Evolutionary conservation across 2,888 invertebrate genomes (phyloP).

Genomic region (Leucozona laternaria): DNA sequence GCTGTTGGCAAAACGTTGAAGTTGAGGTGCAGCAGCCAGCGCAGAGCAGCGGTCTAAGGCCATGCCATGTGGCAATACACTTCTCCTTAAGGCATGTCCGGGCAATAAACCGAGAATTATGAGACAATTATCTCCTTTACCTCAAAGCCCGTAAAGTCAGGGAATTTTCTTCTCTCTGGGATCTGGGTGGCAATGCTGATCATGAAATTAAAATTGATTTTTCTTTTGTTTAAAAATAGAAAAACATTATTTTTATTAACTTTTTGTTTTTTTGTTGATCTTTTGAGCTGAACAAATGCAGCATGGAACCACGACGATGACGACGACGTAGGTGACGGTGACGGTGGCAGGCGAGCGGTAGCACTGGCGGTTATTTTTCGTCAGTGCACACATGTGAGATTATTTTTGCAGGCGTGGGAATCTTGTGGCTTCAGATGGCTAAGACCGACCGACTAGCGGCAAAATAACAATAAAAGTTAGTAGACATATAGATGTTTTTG

Average conservation of each 20-base stretch:
- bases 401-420: constrained; percentile 71
- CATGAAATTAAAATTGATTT: constrained; percentile 66
- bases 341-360: constrained; percentile 11
- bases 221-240: constrained; percentile 71
- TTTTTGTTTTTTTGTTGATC: constrained; percentile 69
- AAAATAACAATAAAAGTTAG: constrained; percentile 25
- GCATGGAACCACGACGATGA: constrained; percentile 8
- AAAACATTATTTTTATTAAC: constrained; percentile 64
- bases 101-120: constrained; percentile 74
- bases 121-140: constrained; percentile 72
- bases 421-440: constrained; percentile 45
- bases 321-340: no score
- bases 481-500: constrained; percentile 18
- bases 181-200: constrained; percentile 30
- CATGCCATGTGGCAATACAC: constrained; percentile 64
- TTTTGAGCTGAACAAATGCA: constrained; percentile 36
- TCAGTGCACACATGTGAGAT: constrained; percentile 45
- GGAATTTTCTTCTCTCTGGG: constrained; percentile 21
- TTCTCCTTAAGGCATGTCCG: constrained; percentile 72
- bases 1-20: background rate
- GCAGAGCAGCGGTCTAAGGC: constrained; percentile 20
- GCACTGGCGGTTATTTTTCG: constrained; percentile 23
- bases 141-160: constrained; percentile 36
- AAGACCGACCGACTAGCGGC: constrained; percentile 11
- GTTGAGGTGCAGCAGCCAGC: constrained; percentile 40